Evolutionary conservation across 2,888 invertebrate species (phyloP).

Genomic region (Parelbella ahira): DNA sequence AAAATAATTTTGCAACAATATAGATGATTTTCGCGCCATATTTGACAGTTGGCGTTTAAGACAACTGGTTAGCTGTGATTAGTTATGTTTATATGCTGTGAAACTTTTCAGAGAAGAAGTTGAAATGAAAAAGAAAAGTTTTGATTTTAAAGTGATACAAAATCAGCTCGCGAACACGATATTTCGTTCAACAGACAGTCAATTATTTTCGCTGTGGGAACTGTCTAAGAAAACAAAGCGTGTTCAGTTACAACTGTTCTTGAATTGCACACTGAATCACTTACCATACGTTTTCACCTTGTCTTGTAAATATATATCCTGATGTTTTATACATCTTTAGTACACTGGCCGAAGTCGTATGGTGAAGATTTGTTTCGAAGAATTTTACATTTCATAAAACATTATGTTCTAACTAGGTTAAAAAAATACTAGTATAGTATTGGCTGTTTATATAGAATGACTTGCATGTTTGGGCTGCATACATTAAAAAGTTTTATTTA

Average conservation of each 20-base stretch:
- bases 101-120: conserved; percentile 1
- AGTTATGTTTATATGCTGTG: conserved; percentile 1
- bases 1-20: not conserved
- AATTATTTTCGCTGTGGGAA: conserved; percentile 75
- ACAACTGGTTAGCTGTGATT: conserved; percentile 14
- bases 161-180: conserved; percentile 63
- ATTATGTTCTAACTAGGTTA: too few relatives aligned
- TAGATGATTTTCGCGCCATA: conserved; percentile 1
- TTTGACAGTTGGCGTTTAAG: conserved; percentile 2
- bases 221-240: conserved; percentile 75
- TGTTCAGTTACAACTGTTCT: conserved; percentile 70
- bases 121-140: conserved; percentile 17
- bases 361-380: too few relatives aligned
- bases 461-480: too few relatives aligned
- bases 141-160: conserved; percentile 38
- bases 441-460: too few relatives aligned
- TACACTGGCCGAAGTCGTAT: too few relatives aligned
- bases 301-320: conserved; percentile 16
- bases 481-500: too few relatives aligned
- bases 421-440: too few relatives aligned
- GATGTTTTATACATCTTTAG: not conserved
- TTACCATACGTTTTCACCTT: conserved; percentile 44
- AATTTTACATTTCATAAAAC: too few relatives aligned
- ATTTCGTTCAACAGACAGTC: conserved; percentile 68
- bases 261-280: conserved; percentile 44